Evolutionary conservation across 2,113 vertebrate species (phyloP), one percentile per base, ranked within the genome.

Genomic region (Ictalurus punctatus): DNA sequence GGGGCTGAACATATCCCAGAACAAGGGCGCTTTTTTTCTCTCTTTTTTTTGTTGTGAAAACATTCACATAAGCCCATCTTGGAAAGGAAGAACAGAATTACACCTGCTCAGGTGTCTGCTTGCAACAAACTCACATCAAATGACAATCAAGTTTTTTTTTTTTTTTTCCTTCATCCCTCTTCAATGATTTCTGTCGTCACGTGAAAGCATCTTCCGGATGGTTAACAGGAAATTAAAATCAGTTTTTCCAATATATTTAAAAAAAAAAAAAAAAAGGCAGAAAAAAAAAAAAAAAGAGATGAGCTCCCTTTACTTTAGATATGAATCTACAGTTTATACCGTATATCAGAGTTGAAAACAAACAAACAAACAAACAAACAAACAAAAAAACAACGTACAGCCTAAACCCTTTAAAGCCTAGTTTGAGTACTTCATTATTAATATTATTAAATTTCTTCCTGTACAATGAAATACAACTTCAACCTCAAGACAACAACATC

Each of bases 331-430:
- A 96, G 95, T 95, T 94, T 92, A 94, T 93, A 94, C 94, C 95
- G 95, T 95, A 95, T 95, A 96, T 96, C 95, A 95, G 95, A 96
- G 96, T 95, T 23, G 96, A 17, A 7, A 52, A n/a, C n/a, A n/a
- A n/a, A n/a, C n/a, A n/a, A 48, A 48, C 0, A 6, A 44, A 44
- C 6, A 48, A 48, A 48, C 6, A 48, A 9, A 48, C 6, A 7
- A 37, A 23, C 17, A 52, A 54, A 95, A 96, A 95, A 97, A 97
- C 97, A 97, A 97, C 97, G 96, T 96, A 97, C 96, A 98, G 96
- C 97, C 97, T 97, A 97, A 97, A 96, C 96, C 96, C 96, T 95
- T 93, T 95, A 94, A 95, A 93, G 92, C 92, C 94, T 95, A 96
- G 90, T 93, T 92, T 88, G 90, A 95, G 94, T 94, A 94, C 87